Evolutionary conservation across 1,140 invertebrate species (phyloP).

Genomic region (Pollicipes pollicipes): DNA sequence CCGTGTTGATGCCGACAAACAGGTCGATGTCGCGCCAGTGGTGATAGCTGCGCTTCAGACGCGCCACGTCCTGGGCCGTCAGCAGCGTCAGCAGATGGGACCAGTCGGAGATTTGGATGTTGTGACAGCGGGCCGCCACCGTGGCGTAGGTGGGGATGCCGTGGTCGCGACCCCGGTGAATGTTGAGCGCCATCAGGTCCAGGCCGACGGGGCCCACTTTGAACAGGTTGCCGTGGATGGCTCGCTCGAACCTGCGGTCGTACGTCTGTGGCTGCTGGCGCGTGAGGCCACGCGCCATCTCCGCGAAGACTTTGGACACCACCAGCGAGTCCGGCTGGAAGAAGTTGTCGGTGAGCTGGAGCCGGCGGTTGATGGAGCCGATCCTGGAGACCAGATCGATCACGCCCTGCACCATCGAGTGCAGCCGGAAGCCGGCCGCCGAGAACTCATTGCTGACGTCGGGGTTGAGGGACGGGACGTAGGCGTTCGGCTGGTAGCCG

Average conservation of each 20-base stretch:
- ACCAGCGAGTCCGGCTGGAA: too few species aligned
- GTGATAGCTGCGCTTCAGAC: slow-evolving; percentile 38
- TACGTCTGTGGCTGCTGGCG: slow-evolving; percentile 6
- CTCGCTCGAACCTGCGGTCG: slow-evolving; percentile 8
- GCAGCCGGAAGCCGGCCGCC: slow-evolving; percentile 10
- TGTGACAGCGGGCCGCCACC: too few species aligned
- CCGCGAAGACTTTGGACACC: slow-evolving; percentile 1
- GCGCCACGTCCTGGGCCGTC: too few species aligned
- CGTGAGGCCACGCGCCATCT: slow-evolving; percentile 9
- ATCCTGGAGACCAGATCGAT: too few species aligned
- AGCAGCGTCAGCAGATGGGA: too few species aligned
- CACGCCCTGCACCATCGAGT: too few species aligned
- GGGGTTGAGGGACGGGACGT: slow-evolving; percentile 20
- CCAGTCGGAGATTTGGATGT: too few species aligned
- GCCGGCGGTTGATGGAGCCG: too few species aligned
- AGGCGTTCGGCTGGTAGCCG: not conserved
- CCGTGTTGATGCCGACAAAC: slow-evolving; percentile 54
- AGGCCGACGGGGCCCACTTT: slow-evolving; percentile 12
- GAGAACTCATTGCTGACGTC: slow-evolving; percentile 16
- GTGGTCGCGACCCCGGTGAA: slow-evolving; percentile 25
- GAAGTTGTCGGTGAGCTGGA: too few species aligned
- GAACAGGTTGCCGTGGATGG: slow-evolving; percentile 11
- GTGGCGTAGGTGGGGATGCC: slow-evolving; percentile 19
- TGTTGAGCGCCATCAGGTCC: slow-evolving; percentile 23
- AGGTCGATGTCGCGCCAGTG: slow-evolving; percentile 58